Evolutionary conservation across 2,888 invertebrate species (phyloP).

Genomic region (Cephus pulcher): DNA sequence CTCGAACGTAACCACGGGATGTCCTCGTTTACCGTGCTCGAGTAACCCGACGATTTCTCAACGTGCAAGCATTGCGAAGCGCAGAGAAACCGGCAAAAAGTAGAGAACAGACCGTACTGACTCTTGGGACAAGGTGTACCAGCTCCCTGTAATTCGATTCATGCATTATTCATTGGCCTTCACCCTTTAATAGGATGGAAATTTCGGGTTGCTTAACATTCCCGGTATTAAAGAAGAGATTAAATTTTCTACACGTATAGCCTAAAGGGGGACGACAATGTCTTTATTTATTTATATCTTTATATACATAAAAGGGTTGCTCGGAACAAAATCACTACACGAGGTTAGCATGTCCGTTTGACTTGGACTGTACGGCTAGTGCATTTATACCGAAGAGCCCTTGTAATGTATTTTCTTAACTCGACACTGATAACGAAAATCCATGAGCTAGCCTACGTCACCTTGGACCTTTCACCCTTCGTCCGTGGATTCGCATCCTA

Average conservation of each 20-base stretch:
- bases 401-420: too few species aligned
- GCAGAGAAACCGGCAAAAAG: not conserved
- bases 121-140: not conserved
- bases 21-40: not conserved
- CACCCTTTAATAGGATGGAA: constrained; percentile 21
- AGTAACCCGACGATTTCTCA: not conserved
- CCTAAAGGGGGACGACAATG: not conserved
- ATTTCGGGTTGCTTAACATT: constrained; percentile 7
- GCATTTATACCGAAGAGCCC: too few species aligned
- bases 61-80: not conserved
- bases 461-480: too few species aligned
- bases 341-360: too few species aligned
- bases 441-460: too few species aligned
- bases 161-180: constrained; percentile 21
- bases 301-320: not conserved
- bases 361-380: too few species aligned
- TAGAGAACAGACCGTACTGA: not conserved
- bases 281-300: not conserved
- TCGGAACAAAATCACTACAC: too few species aligned
- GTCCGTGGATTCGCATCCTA: too few species aligned
- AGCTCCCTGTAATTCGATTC: constrained; percentile 17
- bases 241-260: not conserved
- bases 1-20: not conserved
- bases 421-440: too few species aligned
- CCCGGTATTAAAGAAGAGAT: constrained; percentile 2